Base-by-base conservation (phyloP, 2,888 invertebrate species). In the Mesorhabditis spiculigera region DNA sequence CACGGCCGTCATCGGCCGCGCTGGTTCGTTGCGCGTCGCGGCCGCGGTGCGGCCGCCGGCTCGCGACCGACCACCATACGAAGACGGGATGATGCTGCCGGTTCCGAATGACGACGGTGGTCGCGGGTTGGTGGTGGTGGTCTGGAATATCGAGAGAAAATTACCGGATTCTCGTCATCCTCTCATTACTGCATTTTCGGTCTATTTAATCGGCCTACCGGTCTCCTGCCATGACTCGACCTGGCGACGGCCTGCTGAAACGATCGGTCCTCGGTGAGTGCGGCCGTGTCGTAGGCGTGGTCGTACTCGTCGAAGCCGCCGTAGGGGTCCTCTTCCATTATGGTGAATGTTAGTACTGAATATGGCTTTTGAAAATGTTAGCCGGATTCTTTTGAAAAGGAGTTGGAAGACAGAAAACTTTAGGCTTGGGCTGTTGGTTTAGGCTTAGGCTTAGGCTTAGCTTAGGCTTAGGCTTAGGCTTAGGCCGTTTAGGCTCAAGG, bases 1-100 rank as follows among this genome's bases (percentile, higher is more conserved):
- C 61, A 97, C 93, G 3, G 97, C 96, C 4, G 98, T 98, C 90
- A 97, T 95, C 0, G 98, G 97, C 70, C 98, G 85, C 42, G 88
- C 88, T 4, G 80, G 76, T 66, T 82, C 84, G 68, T 69, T 73
- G 58, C 69, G 68, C 10, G 58, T 45, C 67, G 85, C 86, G 43
- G 78, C 81, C 13, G 75, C 80, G 2, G 78, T 78, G 42, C 72
- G 58, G 5, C 69, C 74, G 63, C 70, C 74, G 58, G 68, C 68
- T 45, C 75, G 72, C 62, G 73, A 73, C 69, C 69, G 66, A 10
- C 28, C 70, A 63, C 43, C 50, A 50, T 50, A 50, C 13, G 50
- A 50, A 10, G 50, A 50, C 6, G 50, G 50, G 50, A 50, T 13
- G 13, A 10, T 43, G 10, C 66, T 16, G 6, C 41, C 43, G 16